Evolutionary conservation across 2,113 vertebrate species (phyloP), one percentile per base, ranked within the genome.

Genomic region (Saguinus midas): DNA sequence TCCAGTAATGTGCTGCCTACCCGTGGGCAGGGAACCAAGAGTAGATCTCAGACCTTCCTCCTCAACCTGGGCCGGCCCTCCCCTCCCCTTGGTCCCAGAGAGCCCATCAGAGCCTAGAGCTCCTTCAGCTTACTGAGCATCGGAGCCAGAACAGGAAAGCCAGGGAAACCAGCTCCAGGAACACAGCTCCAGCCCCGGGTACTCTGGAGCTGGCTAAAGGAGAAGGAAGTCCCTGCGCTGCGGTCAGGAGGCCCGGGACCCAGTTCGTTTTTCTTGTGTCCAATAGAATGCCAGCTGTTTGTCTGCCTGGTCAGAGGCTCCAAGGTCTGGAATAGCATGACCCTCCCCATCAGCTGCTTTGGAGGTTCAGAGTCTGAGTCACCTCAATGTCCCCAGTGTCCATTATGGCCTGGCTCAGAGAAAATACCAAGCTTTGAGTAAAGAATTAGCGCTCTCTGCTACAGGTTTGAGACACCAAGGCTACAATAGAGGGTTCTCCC

Each of bases 1-100:
- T 95, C 84, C 95, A 91, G 78, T 97, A 96, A 82, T 4, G 11
- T 93, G 37, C 92, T 0, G 0, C 86, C 91, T 75, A 45, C 81
- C n/a, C 4, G 0, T 17, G 29, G 95, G 76, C 91, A 23, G 29
- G 79, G 82, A 43, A 78, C 93, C 88, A 87, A 58, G 55, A 50
- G 29, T 73, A 23, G 66, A 82, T 73, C 75, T 75, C 40, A 84
- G 83, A 58, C 58, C 61, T 93, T 27, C 17, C 81, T 55, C 55
- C 45, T 18, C 18, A 25, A 84, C 81, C 57, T 50, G 84, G n/a
- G 40, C 37, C 4, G 1, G 13, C 68, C 66, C 18, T n/a, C 16
- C 35, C 64, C 29, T 79, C 29, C 23, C 43, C 16, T 37, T 11
- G 0, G 25, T 21, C 27, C 45, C n/a, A 80, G 45, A 80, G 58